A percentile compares a stretch with the other conserved stretches of the same genome.
phyloP scores from a whole-genome alignment of 2,113 vertebrate genomes.

The Arizona elegans region DNA sequence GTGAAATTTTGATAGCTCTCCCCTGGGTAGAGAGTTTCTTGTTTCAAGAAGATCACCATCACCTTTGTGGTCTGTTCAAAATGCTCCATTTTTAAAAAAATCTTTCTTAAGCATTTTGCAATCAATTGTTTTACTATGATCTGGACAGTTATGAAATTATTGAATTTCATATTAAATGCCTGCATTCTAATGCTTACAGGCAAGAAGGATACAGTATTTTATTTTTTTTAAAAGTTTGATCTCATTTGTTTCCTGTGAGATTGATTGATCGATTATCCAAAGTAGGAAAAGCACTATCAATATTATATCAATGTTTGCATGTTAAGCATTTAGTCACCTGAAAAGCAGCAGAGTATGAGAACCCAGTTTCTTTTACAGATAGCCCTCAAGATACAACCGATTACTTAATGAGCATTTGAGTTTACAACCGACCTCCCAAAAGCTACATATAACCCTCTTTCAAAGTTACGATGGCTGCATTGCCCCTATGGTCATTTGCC shows the following conservation, averaged over 20 bases:
- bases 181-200: background rate
- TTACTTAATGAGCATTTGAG: too few species aligned
- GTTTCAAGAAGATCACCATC: background rate
- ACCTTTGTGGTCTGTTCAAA: background rate
- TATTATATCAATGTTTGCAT: background rate
- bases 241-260: background rate
- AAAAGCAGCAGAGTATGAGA: background rate
- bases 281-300: background rate
- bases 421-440: background rate
- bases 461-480: background rate
- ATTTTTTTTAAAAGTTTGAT: background rate
- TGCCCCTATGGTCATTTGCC: background rate
- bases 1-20: background rate
- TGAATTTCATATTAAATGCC: background rate
- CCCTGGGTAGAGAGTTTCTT: background rate
- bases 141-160: background rate
- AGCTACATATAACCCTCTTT: background rate
- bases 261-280: background rate
- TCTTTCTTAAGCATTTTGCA: background rate
- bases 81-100: background rate
- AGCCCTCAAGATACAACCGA: background rate
- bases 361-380: background rate
- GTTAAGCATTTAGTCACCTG: background rate
- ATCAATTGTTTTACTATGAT: background rate
- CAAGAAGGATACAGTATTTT: background rate